Evolutionary conservation across 2,888 invertebrate species (phyloP).

Genomic region (Ectobius pallidus): DNA sequence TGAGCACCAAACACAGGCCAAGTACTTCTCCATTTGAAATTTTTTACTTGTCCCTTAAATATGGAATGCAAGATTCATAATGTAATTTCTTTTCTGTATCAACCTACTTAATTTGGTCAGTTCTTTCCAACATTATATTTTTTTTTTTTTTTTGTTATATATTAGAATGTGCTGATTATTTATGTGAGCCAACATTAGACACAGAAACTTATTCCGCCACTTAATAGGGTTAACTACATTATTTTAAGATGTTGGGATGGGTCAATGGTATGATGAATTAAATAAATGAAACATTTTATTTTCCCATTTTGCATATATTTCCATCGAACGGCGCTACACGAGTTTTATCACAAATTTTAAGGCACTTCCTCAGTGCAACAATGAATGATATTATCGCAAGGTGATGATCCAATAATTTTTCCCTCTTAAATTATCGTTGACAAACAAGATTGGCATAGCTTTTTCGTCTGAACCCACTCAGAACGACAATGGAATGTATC

Average conservation of each 20-base stretch:
- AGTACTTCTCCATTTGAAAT: too few relatives aligned
- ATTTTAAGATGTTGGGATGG: neutral
- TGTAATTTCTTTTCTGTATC: too few relatives aligned
- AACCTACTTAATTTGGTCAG: too few relatives aligned
- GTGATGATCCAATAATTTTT: constrained; percentile 38
- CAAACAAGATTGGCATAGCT: constrained; percentile 18
- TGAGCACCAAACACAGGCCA: too few relatives aligned
- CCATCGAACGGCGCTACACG: constrained; percentile 46
- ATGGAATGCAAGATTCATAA: too few relatives aligned
- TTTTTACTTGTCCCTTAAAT: too few relatives aligned
- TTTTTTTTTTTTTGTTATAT: too few relatives aligned
- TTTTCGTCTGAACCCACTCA: constrained; percentile 21
- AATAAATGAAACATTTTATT: constrained; percentile 27
- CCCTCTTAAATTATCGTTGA: constrained; percentile 20
- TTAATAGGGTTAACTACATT: too few relatives aligned
- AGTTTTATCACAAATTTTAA: constrained; percentile 46
- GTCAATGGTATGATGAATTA: neutral
- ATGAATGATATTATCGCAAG: constrained; percentile 44
- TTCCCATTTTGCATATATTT: constrained; percentile 44
- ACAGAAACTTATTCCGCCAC: too few relatives aligned
- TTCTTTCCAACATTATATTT: too few relatives aligned
- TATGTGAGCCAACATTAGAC: too few relatives aligned
- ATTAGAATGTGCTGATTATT: too few relatives aligned
- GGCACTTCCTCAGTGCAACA: constrained; percentile 47
- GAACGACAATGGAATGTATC: constrained; percentile 43